These are phyloP conservation scores for Urocyon cinereoargenteus DNA, from an alignment of 2,797 vertebrate genomes.

Conservation along the genomic window DNA sequence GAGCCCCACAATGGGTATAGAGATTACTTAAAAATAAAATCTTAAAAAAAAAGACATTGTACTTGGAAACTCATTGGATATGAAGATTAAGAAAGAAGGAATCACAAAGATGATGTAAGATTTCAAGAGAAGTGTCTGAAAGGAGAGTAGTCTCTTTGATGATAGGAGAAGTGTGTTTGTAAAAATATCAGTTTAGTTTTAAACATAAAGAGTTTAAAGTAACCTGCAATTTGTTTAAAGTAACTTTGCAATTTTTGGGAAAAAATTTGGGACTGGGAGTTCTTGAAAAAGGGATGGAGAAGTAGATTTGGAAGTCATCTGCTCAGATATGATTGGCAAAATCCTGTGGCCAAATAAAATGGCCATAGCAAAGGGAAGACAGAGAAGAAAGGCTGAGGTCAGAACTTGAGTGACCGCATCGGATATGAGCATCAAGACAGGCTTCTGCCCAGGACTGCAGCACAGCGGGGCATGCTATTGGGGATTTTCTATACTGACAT, in stretches of 20 bases:
- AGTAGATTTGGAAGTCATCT: not conserved
- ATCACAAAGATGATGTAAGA: not conserved
- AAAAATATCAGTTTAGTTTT: not conserved
- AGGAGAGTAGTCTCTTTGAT: not conserved
- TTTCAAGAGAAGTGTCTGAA: not conserved
- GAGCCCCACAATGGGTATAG: not conserved
- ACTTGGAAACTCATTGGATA: not conserved
- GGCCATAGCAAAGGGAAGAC: not conserved
- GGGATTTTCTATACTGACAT: not conserved
- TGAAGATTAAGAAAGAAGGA: not conserved
- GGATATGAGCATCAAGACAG: not conserved
- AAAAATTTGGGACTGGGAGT: not conserved
- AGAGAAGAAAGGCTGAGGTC: not conserved
- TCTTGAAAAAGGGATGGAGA: not conserved
- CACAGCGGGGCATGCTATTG: too few species aligned
- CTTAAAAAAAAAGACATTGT: not conserved
- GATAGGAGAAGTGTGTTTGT: not conserved
- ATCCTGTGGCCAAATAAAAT: not conserved
- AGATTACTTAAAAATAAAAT: not conserved
- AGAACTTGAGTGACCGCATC: not conserved
- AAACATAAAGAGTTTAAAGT: not conserved
- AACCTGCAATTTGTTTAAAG: not conserved
- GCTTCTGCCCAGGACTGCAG: not conserved
- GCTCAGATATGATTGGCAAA: not conserved
- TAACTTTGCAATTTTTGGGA: too few species aligned